These are phyloP conservation scores for Troides aeacus DNA, from an alignment of 2,888 invertebrate species.

Conservation along the genomic window DNA sequence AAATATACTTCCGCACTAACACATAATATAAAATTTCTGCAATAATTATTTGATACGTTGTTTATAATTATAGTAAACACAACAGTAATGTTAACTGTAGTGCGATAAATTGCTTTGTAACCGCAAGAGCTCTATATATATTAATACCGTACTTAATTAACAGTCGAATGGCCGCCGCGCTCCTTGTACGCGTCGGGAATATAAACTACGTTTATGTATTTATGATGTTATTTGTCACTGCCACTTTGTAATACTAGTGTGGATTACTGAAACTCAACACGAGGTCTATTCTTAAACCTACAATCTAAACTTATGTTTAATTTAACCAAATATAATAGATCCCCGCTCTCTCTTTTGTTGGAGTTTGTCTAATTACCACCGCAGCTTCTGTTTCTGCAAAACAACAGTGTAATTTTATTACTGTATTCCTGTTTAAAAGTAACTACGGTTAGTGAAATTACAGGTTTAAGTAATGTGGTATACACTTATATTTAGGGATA, in stretches of 20 bases:
- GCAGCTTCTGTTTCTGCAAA: too few species aligned
- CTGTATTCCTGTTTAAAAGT: too few species aligned
- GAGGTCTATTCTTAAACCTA: not conserved
- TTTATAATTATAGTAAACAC: not conserved
- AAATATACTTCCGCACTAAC: too few species aligned
- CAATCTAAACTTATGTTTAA: not conserved
- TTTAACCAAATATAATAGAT: not conserved
- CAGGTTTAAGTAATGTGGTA: too few species aligned
- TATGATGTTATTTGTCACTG: slow-evolving; percentile 11
- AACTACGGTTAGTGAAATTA: too few species aligned
- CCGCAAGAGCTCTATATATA: slow-evolving; percentile 19
- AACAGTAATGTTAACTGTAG: not conserved
- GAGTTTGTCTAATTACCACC: too few species aligned
- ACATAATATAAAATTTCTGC: too few species aligned
- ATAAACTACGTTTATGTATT: slow-evolving; percentile 19
- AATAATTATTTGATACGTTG: not conserved
- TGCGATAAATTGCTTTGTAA: slow-evolving; percentile 12
- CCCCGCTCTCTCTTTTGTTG: too few species aligned
- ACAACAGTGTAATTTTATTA: too few species aligned
- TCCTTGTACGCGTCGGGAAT: slow-evolving; percentile 17
- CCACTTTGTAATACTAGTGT: not conserved
- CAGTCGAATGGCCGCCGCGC: slow-evolving; percentile 22
- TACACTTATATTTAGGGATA: too few species aligned
- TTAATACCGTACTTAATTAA: slow-evolving; percentile 27
- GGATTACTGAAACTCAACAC: not conserved